These are phyloP conservation scores for Linnaemya tessellans DNA, from an alignment of 2,888 invertebrate genomes.

Conservation along the genomic window DNA sequence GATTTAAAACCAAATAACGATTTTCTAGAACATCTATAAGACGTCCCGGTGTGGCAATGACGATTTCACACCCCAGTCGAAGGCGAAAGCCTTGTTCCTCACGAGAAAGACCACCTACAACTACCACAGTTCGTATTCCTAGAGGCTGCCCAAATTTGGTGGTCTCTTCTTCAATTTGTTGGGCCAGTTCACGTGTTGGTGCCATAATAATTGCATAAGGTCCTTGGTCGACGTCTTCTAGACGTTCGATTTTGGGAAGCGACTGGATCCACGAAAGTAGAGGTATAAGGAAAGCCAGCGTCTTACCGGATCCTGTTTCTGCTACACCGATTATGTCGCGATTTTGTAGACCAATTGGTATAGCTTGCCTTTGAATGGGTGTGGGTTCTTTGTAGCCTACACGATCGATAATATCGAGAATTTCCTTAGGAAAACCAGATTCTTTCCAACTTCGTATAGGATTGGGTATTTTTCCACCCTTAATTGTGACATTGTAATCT, in stretches of 20 bases:
- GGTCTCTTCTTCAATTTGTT: conserved; percentile 99
- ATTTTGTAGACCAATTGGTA: conserved; percentile 98
- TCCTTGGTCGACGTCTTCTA: conserved; percentile 96
- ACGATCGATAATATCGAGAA: conserved; percentile 96
- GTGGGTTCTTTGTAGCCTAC: conserved; percentile 99
- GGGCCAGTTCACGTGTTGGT: conserved; percentile 99
- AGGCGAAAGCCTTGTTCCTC: conserved; percentile 99
- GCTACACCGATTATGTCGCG: conserved; percentile 99
- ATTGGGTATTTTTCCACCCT: conserved; percentile 98
- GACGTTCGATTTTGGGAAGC: conserved; percentile 96
- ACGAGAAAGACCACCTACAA: conserved; percentile 98
- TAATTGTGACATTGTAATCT: conserved; percentile 99
- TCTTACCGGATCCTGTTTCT: conserved; percentile 99
- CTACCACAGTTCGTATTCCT: conserved; percentile 96
- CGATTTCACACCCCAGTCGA: conserved; percentile 98
- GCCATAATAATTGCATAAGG: conserved; percentile 99
- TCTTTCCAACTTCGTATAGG: conserved; percentile 98
- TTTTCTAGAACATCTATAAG: conserved; percentile 99
- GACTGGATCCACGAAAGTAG: conserved; percentile 98
- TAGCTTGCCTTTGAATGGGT: conserved; percentile 99
- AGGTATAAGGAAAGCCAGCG: conserved; percentile 98
- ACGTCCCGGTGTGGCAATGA: conserved; percentile 99
- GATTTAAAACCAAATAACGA: conserved; percentile 96
- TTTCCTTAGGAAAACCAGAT: conserved; percentile 93
- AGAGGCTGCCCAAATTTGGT: conserved; percentile 97